Conservation (phyloP, 2,113 vertebrate species). For the Brachypodius melanocephalos region DNA sequence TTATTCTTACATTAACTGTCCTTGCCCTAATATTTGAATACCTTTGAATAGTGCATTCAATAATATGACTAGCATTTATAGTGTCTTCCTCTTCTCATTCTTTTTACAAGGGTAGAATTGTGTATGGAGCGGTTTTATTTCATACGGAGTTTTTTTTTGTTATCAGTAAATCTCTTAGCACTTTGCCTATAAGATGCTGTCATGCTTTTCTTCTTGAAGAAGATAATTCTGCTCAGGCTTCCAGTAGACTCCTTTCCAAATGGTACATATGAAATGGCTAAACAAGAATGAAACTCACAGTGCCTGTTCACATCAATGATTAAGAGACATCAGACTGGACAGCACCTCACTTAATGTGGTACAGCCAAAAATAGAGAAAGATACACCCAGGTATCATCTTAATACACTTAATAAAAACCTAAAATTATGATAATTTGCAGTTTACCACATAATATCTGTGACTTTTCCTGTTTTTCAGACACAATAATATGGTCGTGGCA, state of each 20-base stretch:
- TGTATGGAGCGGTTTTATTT: not conserved
- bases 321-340: not conserved
- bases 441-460: not conserved
- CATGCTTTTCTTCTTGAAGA: not conserved
- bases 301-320: not conserved
- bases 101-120: not conserved
- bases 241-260: not conserved
- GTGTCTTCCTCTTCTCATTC: not conserved
- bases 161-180: not conserved
- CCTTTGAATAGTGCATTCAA: not conserved
- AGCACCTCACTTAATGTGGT: not conserved
- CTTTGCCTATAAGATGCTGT: not conserved
- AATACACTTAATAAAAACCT: not conserved
- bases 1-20: not conserved
- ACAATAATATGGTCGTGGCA: not conserved
- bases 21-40: not conserved
- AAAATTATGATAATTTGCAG: not conserved
- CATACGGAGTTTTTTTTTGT: not conserved
- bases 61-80: not conserved
- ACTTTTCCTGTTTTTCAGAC: not conserved
- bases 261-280: not conserved
- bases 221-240: not conserved
- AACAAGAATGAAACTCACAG: not conserved
- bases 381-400: not conserved
- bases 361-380: not conserved